phyloP scores from a whole-genome alignment of 2,113 vertebrate species.

The Naja naja region DNA sequence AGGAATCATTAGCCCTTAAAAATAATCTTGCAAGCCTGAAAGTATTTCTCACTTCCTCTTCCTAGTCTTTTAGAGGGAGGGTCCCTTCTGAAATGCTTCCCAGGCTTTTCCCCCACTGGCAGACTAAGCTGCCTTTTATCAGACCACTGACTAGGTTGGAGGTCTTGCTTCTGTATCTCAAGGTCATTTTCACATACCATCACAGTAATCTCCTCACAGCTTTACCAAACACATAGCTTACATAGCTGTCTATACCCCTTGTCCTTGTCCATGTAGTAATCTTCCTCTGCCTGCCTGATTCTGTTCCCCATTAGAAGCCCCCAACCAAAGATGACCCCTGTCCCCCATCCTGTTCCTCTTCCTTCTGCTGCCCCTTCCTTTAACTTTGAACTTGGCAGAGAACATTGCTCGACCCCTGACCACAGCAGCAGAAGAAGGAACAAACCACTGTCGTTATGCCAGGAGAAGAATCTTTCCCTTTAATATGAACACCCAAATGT shows the following conservation, averaged over 20 bases:
- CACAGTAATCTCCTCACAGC: not conserved
- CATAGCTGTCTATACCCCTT: not conserved
- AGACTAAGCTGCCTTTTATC: not conserved
- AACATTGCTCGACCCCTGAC: not conserved
- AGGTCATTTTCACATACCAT: not conserved
- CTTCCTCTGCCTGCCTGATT: not conserved
- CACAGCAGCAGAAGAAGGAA: not conserved
- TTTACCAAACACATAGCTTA: not conserved
- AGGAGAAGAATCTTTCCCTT: not conserved
- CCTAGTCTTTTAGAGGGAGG: not conserved
- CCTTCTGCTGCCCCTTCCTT: not conserved
- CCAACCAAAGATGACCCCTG: not conserved
- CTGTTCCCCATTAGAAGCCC: not conserved
- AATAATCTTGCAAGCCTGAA: not conserved
- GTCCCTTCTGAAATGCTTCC: not conserved
- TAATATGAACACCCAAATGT: not conserved
- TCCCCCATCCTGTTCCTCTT: not conserved
- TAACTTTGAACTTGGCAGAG: not conserved
- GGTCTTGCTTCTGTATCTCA: not conserved
- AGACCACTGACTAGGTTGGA: not conserved
- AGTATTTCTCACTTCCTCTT: not conserved
- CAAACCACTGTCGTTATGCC: not conserved
- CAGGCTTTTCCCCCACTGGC: not conserved
- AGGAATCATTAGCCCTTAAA: not conserved
- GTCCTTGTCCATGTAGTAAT: not conserved